Conservation (phyloP, 2,797 vertebrate species). For the Syndactyla subalaris region DNA sequence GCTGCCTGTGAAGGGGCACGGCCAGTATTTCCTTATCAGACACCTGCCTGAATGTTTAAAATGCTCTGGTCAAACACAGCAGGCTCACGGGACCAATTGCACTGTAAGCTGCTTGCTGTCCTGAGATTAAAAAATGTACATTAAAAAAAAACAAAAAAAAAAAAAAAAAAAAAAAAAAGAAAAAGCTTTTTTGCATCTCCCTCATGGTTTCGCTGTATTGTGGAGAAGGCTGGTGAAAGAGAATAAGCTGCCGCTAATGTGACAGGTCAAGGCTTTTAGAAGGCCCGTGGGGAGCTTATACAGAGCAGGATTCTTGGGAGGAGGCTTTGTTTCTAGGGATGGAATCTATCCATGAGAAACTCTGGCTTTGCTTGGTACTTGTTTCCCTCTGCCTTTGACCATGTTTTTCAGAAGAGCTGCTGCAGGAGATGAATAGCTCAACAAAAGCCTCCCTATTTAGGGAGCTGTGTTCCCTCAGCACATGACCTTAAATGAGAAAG, state of each 20-base stretch:
- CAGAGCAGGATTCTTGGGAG: constrained; percentile 56
- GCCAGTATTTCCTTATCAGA: not conserved
- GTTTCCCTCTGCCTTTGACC: constrained; percentile 65
- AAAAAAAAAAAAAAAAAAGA: no score
- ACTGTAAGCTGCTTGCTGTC: not conserved
- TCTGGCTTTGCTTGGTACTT: constrained; percentile 61
- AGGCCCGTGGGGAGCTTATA: constrained; percentile 55
- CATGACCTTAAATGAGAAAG: constrained; percentile 73
- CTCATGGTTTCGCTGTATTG: constrained; percentile 25
- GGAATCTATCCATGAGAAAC: constrained; percentile 69
- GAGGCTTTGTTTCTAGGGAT: constrained; percentile 64
- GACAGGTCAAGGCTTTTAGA: constrained; percentile 67
- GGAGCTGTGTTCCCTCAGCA: constrained; percentile 64
- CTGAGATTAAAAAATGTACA: not conserved
- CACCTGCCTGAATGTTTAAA: constrained; percentile 18
- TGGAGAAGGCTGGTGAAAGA: constrained; percentile 31
- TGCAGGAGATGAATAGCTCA: constrained; percentile 69
- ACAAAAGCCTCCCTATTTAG: constrained; percentile 71
- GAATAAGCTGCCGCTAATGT: constrained; percentile 66
- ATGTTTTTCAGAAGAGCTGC: constrained; percentile 69
- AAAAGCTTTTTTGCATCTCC: not conserved
- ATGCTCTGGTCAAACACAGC: not conserved
- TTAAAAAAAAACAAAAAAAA: not conserved
- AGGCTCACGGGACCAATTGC: not conserved
- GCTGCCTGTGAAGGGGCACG: not conserved